Conservation (phyloP, 2,888 invertebrate genomes). For the Epistrophella euchroma region DNA sequence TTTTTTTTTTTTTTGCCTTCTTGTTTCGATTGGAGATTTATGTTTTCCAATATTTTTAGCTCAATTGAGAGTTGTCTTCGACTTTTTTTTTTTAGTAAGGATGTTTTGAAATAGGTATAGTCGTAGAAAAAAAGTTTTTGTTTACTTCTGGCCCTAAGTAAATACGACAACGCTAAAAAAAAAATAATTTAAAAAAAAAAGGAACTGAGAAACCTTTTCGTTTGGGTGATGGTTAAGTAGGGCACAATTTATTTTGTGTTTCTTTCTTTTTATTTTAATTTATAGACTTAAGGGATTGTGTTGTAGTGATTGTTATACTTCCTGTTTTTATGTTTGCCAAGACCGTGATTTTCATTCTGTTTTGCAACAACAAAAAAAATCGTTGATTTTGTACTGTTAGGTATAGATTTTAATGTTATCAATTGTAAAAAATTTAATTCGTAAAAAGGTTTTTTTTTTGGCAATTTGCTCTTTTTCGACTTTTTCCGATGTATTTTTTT, state of each 20-base stretch:
- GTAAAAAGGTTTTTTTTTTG: not conserved
- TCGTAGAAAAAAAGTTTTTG: slow-evolving; percentile 6
- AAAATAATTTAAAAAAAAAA: not conserved
- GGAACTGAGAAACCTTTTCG: slow-evolving; percentile 1
- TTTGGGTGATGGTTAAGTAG: slow-evolving; percentile 14
- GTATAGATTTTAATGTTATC: not conserved
- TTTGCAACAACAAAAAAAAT: not conserved
- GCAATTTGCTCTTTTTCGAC: not conserved
- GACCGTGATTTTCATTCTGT: not conserved
- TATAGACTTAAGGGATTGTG: slow-evolving; percentile 48
- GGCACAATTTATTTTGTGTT: slow-evolving; percentile 18
- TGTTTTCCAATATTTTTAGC: slow-evolving; percentile 68
- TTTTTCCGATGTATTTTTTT: not conserved
- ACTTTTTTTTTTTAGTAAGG: slow-evolving; percentile 2
- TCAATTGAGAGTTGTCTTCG: slow-evolving; percentile 60
- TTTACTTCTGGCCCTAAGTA: slow-evolving; percentile 18
- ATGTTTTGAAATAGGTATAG: not conserved
- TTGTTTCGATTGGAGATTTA: slow-evolving; percentile 66
- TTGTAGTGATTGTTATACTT: slow-evolving; percentile 30
- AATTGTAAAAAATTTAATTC: not conserved
- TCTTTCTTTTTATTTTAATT: slow-evolving; percentile 16
- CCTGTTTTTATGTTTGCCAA: slow-evolving; percentile 14
- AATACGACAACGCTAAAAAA: slow-evolving; percentile 21
- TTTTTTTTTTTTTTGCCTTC: slow-evolving; percentile 22
- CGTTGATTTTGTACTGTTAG: not conserved